A percentile compares a stretch with the other conserved stretches of the same genome.
These are phyloP conservation scores for Synergus umbraculus DNA, from an alignment of 2,888 invertebrate genomes.

Conservation along the genomic window DNA sequence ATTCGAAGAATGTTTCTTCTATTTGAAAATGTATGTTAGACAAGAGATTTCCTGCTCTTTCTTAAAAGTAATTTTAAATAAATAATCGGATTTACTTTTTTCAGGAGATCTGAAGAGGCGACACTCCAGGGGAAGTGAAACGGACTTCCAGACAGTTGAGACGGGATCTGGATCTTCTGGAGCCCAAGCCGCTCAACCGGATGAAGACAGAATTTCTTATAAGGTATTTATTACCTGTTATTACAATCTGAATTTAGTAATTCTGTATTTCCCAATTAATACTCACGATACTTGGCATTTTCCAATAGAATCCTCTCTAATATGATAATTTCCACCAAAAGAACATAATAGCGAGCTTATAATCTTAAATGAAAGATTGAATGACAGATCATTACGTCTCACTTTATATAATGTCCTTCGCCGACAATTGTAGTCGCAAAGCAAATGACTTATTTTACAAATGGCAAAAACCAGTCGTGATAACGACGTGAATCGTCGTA, in stretches of 20 bases:
- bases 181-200: constrained; percentile 50
- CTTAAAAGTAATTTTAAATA: background rate
- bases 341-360: too few species aligned
- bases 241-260: background rate
- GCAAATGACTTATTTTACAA: too few species aligned
- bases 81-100: constrained; percentile 48
- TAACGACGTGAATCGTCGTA: too few species aligned
- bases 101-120: constrained; percentile 70
- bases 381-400: too few species aligned
- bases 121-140: constrained; percentile 69
- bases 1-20: too few species aligned
- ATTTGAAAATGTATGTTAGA: too few species aligned
- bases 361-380: too few species aligned
- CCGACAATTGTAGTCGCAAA: too few species aligned
- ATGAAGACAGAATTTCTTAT: constrained; percentile 62
- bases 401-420: too few species aligned
- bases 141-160: constrained; percentile 62
- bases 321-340: too few species aligned
- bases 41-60: background rate
- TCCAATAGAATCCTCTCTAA: too few species aligned
- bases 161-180: constrained; percentile 60
- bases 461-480: too few species aligned
- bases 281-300: background rate
- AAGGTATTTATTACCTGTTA: constrained; percentile 57
- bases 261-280: background rate